These are phyloP conservation scores for Phengaris arion DNA, from an alignment of 2,888 invertebrate species.

Conservation along the genomic window DNA sequence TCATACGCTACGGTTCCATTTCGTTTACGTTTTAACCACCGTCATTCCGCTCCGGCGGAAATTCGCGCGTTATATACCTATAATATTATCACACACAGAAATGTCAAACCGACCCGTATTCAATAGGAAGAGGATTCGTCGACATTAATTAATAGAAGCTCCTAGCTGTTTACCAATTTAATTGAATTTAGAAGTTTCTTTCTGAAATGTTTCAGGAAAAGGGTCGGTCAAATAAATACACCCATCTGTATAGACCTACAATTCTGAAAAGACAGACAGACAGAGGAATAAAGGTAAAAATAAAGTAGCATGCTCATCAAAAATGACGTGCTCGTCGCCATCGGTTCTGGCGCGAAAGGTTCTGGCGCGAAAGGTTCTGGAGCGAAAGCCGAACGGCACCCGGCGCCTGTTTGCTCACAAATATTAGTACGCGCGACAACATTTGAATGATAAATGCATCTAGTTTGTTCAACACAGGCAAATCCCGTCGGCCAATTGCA, in stretches of 20 bases:
- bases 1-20: conserved; percentile 11
- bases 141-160: conserved; percentile 5
- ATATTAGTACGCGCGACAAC: conserved; percentile 37
- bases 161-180: background rate
- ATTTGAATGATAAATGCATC: conserved; percentile 39
- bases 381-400: conserved; percentile 22
- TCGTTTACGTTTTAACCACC: background rate
- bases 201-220: background rate
- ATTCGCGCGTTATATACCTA: background rate
- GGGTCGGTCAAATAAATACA: no score
- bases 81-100: background rate
- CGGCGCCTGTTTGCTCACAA: conserved; percentile 37
- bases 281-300: conserved; percentile 1
- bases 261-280: background rate
- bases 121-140: background rate
- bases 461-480: conserved; percentile 11
- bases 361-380: background rate
- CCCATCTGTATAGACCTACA: background rate
- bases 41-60: background rate
- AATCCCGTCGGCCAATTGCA: background rate
- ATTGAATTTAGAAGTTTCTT: background rate
- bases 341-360: background rate
- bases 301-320: background rate
- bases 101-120: background rate
- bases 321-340: background rate